Evolutionary conservation across 1,140 invertebrate genomes (phyloP).

Genomic region (Mycetomoellerius zeteki): DNA sequence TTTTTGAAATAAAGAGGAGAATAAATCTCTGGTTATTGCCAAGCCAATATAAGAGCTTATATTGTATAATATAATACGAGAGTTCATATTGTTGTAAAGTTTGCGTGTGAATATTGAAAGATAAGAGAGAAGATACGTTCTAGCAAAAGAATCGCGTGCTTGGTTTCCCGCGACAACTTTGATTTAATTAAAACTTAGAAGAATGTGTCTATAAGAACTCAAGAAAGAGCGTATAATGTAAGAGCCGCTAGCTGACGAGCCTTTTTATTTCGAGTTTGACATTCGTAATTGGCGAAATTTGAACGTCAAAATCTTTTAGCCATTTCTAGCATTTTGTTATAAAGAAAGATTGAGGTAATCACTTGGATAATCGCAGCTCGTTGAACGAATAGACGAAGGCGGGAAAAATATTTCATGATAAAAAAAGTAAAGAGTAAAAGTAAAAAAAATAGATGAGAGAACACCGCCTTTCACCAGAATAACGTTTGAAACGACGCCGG

Average conservation of each 20-base stretch:
- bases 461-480: not conserved
- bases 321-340: not conserved
- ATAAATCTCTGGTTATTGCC: not conserved
- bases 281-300: conserved; percentile 23
- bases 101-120: not conserved
- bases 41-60: not conserved
- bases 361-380: conserved; percentile 9
- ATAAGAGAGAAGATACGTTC: not conserved
- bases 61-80: conserved; percentile 3
- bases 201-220: conserved; percentile 15
- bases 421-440: conserved; percentile 3
- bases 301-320: not conserved
- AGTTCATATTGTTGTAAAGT: not conserved
- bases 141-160: conserved; percentile 43
- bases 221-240: not conserved
- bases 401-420: not conserved
- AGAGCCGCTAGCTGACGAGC: not conserved
- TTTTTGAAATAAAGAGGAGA: not conserved
- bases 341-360: conserved; percentile 43
- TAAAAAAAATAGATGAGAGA: conserved; percentile 12
- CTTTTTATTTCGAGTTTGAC: not conserved
- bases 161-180: conserved; percentile 38
- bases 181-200: conserved; percentile 51
- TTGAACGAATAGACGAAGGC: conserved; percentile 22
- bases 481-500: conserved; percentile 3